Evolutionary conservation across 2,888 invertebrate genomes (phyloP).

Genomic region (Petrolisthes manimaculis): DNA sequence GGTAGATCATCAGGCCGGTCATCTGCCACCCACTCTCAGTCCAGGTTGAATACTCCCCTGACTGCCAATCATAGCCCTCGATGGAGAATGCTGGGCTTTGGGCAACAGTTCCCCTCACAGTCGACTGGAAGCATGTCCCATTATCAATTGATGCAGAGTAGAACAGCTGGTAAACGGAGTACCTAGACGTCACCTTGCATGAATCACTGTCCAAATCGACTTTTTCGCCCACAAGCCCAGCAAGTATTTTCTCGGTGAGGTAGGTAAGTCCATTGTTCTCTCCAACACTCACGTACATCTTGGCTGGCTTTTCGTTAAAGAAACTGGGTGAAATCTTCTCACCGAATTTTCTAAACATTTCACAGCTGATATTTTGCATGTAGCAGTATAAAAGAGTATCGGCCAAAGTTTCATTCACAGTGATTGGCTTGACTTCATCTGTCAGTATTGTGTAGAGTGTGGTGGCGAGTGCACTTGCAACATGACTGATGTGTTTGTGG

Average conservation of each 20-base stretch:
- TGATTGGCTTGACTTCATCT: constrained; percentile 6
- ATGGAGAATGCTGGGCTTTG: constrained; percentile 63
- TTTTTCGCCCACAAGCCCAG: constrained; percentile 53
- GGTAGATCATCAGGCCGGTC: constrained; percentile 52
- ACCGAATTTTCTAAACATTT: constrained; percentile 52
- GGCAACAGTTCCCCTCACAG: constrained; percentile 51
- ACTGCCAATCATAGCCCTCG: constrained; percentile 57
- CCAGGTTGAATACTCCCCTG: constrained; percentile 62
- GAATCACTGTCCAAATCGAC: constrained; percentile 37
- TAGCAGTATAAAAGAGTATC: constrained; percentile 53
- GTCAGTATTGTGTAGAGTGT: constrained; percentile 44
- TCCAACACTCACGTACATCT: constrained; percentile 54
- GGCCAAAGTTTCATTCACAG: constrained; percentile 46
- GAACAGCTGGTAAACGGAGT: constrained; percentile 44
- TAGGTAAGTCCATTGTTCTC: constrained; percentile 45
- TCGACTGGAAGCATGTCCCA: constrained; percentile 60
- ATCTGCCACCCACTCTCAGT: constrained; percentile 63
- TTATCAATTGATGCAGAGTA: constrained; percentile 44
- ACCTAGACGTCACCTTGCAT: constrained; percentile 38
- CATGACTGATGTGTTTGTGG: constrained; percentile 42
- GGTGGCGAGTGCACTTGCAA: constrained; percentile 58
- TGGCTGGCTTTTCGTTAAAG: constrained; percentile 54
- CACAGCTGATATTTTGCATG: constrained; percentile 56
- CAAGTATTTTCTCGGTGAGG: constrained; percentile 48
- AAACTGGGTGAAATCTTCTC: constrained; percentile 11